phyloP scores from a whole-genome alignment of 2,888 invertebrate species.

The Epiblema foenella region DNA sequence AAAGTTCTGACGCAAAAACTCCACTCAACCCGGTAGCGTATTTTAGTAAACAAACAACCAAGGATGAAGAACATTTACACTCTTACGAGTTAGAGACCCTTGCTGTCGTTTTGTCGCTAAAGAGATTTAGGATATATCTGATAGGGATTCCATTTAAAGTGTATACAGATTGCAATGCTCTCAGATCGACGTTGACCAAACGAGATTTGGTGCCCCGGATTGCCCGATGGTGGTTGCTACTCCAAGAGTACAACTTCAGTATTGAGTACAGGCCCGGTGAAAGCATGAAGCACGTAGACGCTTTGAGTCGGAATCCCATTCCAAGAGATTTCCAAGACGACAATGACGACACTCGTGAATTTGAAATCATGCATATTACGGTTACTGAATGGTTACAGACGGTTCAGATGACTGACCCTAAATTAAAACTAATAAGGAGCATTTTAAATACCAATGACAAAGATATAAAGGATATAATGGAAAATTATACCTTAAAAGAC shows the following conservation, averaged over 20 bases:
- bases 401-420: conserved; percentile 15
- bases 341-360: neutral
- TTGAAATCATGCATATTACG: conserved; percentile 5
- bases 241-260: conserved; percentile 20
- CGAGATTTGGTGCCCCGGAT: conserved; percentile 13
- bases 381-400: conserved; percentile 14
- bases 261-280: conserved; percentile 15
- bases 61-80: conserved; percentile 5
- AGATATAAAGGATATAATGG: conserved; percentile 1
- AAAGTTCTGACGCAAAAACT: conserved; percentile 1
- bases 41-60: conserved; percentile 55
- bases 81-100: conserved; percentile 23
- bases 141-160: conserved; percentile 17
- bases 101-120: conserved; percentile 11
- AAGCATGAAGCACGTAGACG: conserved; percentile 17
- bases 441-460: neutral
- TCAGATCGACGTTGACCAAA: conserved; percentile 11
- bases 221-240: conserved; percentile 16
- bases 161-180: conserved; percentile 16
- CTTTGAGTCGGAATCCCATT: conserved; percentile 9
- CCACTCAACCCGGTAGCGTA: conserved; percentile 49
- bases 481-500: conserved; percentile 1
- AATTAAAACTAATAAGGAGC: conserved; percentile 2
- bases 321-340: neutral
- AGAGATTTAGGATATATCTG: conserved; percentile 13